Conservation (phyloP, 2,888 invertebrate species). For the Parapristionchus giblindavisi region DNA sequence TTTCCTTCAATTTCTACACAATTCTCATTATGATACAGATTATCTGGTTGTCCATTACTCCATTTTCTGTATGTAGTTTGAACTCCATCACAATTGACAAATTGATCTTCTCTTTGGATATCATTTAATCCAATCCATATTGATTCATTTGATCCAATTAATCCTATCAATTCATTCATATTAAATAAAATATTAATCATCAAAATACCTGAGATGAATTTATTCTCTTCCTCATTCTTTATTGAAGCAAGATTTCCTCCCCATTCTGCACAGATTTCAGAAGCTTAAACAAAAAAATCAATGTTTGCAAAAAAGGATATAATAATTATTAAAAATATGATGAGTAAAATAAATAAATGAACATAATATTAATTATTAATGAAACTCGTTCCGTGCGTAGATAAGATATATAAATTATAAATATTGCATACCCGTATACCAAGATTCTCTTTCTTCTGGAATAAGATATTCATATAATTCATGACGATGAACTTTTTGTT, state of each 20-base stretch:
- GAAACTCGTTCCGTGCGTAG: no score
- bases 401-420: no score
- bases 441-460: constrained; percentile 37
- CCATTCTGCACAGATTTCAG: constrained; percentile 54
- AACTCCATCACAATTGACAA: constrained; percentile 47
- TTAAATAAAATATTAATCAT: not conserved
- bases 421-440: constrained; percentile 36
- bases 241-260: constrained; percentile 54
- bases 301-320: no score
- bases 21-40: constrained; percentile 58
- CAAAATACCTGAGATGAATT: constrained; percentile 41
- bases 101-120: constrained; percentile 54
- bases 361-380: no score
- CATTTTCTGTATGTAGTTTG: constrained; percentile 12
- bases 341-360: no score
- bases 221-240: constrained; percentile 45
- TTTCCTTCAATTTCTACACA: constrained; percentile 47
- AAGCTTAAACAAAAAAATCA: constrained; percentile 38
- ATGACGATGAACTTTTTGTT: constrained; percentile 16
- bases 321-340: no score
- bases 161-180: not conserved
- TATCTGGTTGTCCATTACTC: constrained; percentile 53
- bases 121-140: constrained; percentile 58
- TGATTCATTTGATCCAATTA: constrained; percentile 25
- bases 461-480: constrained; percentile 37